phyloP scores from a whole-genome alignment of 2,888 invertebrate species.

The Beris chalybata region DNA sequence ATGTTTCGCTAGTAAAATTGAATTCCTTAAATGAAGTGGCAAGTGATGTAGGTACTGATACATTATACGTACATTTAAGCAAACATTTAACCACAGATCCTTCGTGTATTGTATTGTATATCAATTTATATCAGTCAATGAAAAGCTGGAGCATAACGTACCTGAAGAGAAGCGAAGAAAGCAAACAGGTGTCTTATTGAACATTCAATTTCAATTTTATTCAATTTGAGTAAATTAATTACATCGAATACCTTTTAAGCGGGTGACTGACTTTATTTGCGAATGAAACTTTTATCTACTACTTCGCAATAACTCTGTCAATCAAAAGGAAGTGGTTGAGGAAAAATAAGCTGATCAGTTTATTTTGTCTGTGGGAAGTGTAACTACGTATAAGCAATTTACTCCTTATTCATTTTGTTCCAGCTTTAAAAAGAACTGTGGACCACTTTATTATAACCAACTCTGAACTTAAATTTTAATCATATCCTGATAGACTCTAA shows the following conservation, averaged over 20 bases:
- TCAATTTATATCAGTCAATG: not conserved
- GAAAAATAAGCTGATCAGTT: not conserved
- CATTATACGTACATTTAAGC: too few species aligned
- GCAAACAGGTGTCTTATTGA: slow-evolving; percentile 12
- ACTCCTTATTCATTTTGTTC: too few species aligned
- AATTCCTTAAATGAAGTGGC: too few species aligned
- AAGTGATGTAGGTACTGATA: too few species aligned
- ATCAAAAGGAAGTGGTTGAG: not conserved
- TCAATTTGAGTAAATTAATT: slow-evolving; percentile 15
- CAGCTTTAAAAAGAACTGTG: too few species aligned
- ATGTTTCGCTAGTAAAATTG: too few species aligned
- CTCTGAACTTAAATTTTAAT: too few species aligned
- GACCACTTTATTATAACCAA: too few species aligned
- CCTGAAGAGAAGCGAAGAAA: not conserved
- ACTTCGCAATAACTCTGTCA: not conserved
- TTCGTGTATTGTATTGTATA: not conserved
- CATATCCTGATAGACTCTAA: too few species aligned
- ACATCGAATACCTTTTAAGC: slow-evolving; percentile 19
- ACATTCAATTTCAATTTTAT: slow-evolving; percentile 9
- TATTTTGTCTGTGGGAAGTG: not conserved
- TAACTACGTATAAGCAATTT: too few species aligned
- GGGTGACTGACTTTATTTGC: not conserved
- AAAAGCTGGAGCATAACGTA: not conserved
- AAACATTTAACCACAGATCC: not conserved
- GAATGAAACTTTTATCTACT: not conserved